Evolutionary conservation across 2,888 invertebrate genomes (phyloP), one percentile per base, ranked within the genome.

Genomic region (Acheta domesticus): DNA sequence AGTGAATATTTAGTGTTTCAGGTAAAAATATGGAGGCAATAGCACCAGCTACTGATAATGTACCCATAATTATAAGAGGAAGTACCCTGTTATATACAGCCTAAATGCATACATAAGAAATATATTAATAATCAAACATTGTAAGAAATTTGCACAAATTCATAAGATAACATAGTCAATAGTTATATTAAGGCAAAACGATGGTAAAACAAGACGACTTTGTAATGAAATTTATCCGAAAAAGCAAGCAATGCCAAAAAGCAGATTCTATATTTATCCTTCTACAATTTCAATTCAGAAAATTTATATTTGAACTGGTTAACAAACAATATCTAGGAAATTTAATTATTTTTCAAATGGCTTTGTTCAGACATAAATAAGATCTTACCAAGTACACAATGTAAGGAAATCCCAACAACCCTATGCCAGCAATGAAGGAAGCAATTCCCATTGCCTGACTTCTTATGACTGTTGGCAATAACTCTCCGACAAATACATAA

Each of bases 381-480:
- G 5, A 36, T 79, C 82, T 83, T 85, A 88, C 85, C 86, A 92
- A 85, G 83, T 90, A 89, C 0, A 92, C 91, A 82, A 92, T 91
- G 84, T 91, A 91, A 0, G 92, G 92, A 75, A 91, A 91, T 1
- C 91, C 89, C 49, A 92, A 86, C 12, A 92, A 86, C 0, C 91
- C 92, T 48, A 91, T 86, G 2, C 92, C 91, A 2, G 91, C 89
- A 83, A 92, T 89, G 83, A 92, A 91, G 0, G 91, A 91, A 0
- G 91, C 89, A 49, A 91, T 89, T 0, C 91, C 92, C 91, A 92
- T 91, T 1, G 91, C 92, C 83, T 91, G 91, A 0, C 91, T 90
- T 74, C 92, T 86, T 75, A 92, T 84, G 12, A 91, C 91, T 0
- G 92, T 92, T 0, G 92, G 92, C 82, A 92, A 87, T 5, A 92